A percentile compares a stretch with the other conserved stretches of the same genome.
Conservation (phyloP, 2,113 vertebrate species). For the Grammatotria lemairii region DNA sequence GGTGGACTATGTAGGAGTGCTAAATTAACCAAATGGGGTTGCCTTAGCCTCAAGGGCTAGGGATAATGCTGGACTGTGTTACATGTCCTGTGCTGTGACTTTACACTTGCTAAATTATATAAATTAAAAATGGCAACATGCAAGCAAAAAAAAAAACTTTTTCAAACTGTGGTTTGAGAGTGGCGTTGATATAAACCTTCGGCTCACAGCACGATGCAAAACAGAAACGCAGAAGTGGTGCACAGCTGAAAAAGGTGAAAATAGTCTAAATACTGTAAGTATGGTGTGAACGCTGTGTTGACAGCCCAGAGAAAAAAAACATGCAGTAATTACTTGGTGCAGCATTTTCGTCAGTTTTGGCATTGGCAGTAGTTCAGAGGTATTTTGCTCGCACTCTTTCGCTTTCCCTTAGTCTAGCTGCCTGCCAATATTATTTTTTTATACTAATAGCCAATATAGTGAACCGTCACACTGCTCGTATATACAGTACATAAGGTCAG, state of each 20-base stretch:
- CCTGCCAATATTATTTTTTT: background rate
- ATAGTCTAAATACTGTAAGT: background rate
- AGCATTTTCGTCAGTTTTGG: background rate
- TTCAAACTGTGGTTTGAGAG: background rate
- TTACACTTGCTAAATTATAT: background rate
- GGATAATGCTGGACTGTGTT: background rate
- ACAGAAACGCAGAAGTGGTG: background rate
- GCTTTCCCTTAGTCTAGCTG: background rate
- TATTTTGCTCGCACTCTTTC: background rate
- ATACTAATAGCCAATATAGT: background rate
- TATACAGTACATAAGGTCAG: background rate
- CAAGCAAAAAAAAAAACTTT: background rate
- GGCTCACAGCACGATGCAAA: background rate
- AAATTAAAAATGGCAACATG: background rate
- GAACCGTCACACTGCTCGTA: background rate
- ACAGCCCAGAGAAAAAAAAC: background rate
- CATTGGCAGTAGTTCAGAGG: background rate
- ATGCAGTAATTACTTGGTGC: background rate
- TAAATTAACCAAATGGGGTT: background rate
- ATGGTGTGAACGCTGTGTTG: background rate
- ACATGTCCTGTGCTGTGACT: background rate
- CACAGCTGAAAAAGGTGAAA: background rate
- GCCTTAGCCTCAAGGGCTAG: background rate
- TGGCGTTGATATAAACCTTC: background rate
- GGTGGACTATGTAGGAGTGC: background rate